Percentiles rank a stretch among this genome's conserved stretches.
Conservation (phyloP, 2,797 vertebrate genomes). For the Rhynchonycteris naso region DNA sequence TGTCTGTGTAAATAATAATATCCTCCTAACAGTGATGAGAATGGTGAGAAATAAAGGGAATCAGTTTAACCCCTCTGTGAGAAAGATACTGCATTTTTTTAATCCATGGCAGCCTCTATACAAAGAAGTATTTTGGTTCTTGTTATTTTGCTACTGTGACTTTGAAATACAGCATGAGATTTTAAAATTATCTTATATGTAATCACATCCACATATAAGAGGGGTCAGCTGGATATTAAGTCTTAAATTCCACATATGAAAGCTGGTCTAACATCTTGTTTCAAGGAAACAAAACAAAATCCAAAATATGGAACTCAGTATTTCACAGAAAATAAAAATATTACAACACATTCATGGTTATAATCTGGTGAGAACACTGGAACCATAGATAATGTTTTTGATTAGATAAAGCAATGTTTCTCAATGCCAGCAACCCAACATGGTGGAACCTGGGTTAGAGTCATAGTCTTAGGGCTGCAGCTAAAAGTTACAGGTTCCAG, state of each 20-base stretch:
- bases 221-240: neutral
- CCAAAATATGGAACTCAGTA: neutral
- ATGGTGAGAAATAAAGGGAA: neutral
- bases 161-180: neutral
- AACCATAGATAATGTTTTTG: neutral
- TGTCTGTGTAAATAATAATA: neutral
- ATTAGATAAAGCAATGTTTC: neutral
- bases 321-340: neutral
- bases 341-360: neutral
- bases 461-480: neutral
- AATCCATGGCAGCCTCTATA: neutral
- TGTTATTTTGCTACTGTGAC: slow-evolving; percentile 19
- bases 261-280: slow-evolving; percentile 17
- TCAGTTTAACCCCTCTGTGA: neutral
- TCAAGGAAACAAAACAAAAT: slow-evolving; percentile 31
- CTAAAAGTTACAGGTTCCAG: neutral
- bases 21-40: neutral
- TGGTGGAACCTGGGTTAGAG: neutral
- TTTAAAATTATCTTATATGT: neutral
- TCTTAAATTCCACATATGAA: slow-evolving; percentile 23
- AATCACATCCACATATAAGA: neutral
- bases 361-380: neutral
- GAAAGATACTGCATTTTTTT: neutral
- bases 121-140: neutral
- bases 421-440: neutral